These are phyloP conservation scores for Aphelinus atriplicis DNA, from an alignment of 1,140 invertebrate species.

Conservation along the genomic window DNA sequence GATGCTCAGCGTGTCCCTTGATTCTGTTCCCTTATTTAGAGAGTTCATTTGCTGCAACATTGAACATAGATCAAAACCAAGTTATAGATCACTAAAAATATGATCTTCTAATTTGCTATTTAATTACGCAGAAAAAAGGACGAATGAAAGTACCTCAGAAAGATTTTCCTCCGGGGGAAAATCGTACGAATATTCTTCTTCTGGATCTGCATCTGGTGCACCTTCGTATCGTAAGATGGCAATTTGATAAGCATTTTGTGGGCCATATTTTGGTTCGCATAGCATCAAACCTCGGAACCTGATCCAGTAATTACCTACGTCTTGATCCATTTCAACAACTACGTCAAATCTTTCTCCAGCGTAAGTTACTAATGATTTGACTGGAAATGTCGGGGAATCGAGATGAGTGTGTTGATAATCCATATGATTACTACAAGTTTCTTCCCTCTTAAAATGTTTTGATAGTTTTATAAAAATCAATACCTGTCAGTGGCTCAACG, in stretches of 20 bases:
- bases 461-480: too few relatives aligned
- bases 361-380: conserved; percentile 81
- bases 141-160: conserved; percentile 30
- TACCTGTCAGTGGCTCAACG: conserved; percentile 67
- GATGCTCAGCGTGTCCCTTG: conserved; percentile 73
- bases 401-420: too few relatives aligned
- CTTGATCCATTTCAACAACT: conserved; percentile 76
- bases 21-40: conserved; percentile 78
- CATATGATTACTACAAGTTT: too few relatives aligned
- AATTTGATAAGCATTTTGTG: conserved; percentile 73
- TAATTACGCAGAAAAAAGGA: conserved; percentile 34
- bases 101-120: too few relatives aligned
- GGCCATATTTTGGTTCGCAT: conserved; percentile 80
- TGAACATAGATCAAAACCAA: neutral
- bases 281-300: conserved; percentile 85
- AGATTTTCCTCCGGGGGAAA: conserved; percentile 55
- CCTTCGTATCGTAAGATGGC: conserved; percentile 67
- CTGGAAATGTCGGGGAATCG: conserved; percentile 62
- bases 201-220: conserved; percentile 69
- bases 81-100: too few relatives aligned
- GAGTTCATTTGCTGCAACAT: conserved; percentile 79
- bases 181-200: conserved; percentile 70
- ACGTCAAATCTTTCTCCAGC: conserved; percentile 91
- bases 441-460: too few relatives aligned
- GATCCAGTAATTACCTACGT: conserved; percentile 85